phyloP scores from a whole-genome alignment of 2,888 invertebrate genomes.

The Tipula unca region DNA sequence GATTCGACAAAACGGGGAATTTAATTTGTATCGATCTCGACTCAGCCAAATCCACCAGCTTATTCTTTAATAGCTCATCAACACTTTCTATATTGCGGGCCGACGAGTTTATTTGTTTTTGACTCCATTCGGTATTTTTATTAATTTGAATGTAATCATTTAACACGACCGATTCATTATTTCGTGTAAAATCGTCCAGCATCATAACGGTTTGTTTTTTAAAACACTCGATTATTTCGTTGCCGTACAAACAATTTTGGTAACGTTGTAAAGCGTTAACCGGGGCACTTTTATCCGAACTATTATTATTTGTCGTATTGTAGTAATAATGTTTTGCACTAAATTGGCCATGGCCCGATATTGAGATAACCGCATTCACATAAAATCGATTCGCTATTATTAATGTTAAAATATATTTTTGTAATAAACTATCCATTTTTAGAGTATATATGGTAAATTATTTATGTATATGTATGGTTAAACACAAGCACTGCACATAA shows the following conservation, averaged over 20 bases:
- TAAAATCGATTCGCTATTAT: not conserved
- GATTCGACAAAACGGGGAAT: not conserved
- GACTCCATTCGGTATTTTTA: constrained; percentile 27
- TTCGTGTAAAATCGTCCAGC: constrained; percentile 41
- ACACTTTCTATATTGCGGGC: not conserved
- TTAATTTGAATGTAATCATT: constrained; percentile 35
- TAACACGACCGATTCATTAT: constrained; percentile 32
- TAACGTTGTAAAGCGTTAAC: not conserved
- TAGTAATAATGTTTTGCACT: not conserved
- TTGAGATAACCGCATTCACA: not conserved
- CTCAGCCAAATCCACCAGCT: constrained; percentile 40
- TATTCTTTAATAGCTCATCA: constrained; percentile 36
- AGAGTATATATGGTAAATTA: not conserved
- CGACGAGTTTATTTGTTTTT: constrained; percentile 17
- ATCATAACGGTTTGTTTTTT: constrained; percentile 38
- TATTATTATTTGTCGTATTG: not conserved
- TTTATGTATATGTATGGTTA: no score
- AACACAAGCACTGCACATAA: not conserved
- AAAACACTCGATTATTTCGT: constrained; percentile 36
- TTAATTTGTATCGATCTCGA: constrained; percentile 42
- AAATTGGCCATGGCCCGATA: not conserved
- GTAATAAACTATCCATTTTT: not conserved
- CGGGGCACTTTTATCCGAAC: not conserved
- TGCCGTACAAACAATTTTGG: constrained; percentile 30
- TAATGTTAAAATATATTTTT: not conserved